phyloP scores from a whole-genome alignment of 2,113 vertebrate species.

The Todiramphus saurophagus region DNA sequence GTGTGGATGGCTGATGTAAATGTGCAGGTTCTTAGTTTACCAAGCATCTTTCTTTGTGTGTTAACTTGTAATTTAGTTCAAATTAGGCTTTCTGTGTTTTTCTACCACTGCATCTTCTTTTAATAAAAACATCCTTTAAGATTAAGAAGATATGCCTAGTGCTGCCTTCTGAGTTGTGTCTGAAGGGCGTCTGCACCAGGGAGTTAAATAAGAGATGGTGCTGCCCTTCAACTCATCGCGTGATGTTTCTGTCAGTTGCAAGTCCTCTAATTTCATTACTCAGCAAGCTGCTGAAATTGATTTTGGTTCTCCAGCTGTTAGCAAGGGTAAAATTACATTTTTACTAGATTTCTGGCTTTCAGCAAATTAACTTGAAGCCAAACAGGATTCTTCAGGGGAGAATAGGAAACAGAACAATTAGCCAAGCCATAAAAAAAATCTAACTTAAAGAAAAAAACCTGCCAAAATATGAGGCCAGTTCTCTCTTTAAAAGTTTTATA shows the following conservation, averaged over 20 bases:
- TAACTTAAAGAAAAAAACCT: not conserved
- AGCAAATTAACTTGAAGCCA: slow-evolving; percentile 36
- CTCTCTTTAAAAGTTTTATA: not conserved
- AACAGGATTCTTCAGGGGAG: not conserved
- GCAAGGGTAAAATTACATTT: slow-evolving; percentile 53
- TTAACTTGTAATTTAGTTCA: not conserved
- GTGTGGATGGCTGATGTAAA: not conserved
- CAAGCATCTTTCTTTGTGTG: rapidly evolving
- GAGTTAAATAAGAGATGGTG: not conserved
- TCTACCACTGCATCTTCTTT: not conserved
- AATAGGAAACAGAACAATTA: not conserved
- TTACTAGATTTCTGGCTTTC: slow-evolving; percentile 52
- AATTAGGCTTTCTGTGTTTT: not conserved
- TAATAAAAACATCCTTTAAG: not conserved
- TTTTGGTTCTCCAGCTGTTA: slow-evolving; percentile 63
- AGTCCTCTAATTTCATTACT: slow-evolving; percentile 54
- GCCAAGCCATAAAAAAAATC: not conserved
- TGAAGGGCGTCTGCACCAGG: not conserved
- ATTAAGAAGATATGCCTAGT: not conserved
- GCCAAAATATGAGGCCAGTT: not conserved
- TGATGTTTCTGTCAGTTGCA: not conserved
- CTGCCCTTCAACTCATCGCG: not conserved
- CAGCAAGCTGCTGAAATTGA: slow-evolving; percentile 50
- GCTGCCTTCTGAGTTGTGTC: not conserved
- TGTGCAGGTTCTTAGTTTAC: not conserved